Evolutionary conservation across 2,888 invertebrate species (phyloP), one percentile per base, ranked within the genome.

Genomic region (Parnassius smintheus): DNA sequence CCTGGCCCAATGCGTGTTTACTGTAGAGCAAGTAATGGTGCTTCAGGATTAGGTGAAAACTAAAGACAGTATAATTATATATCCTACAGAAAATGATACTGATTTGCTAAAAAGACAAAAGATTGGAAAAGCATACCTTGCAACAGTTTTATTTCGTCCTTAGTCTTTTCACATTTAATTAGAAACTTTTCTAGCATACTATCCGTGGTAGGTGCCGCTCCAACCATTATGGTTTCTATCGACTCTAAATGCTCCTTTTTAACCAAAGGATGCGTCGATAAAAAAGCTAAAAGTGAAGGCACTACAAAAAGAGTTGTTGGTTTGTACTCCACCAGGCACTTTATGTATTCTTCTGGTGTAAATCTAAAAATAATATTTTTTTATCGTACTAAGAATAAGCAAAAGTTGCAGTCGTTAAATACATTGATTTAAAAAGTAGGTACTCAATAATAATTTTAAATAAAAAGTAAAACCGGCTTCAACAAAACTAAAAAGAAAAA

Each of bases 241-340:
- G 92, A 93, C 35, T 93, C 87, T 56, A 97, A 81, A 73, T 96
- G 95, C 62, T 94, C 94, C 68, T 93, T 92, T 57, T 92, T 93
- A 8, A 96, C 94, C 44, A 92, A 82, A 0, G 96, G 95, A 80
- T 95, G 95, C 18, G 95, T 94, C 0, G 95, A 95, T 63, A 97
- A 80, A 82, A 96, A 96, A 2, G 96, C 89, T 18, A 96, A 83
- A 9, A 97, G 86, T 0, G 96, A 96, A 0, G 97, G 96, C 1
- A 96, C 97, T 2, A 96, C 93, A 74, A 95, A 95, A 25, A 96
- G 74, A 1, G 92, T 89, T 0, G 92, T 92, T 0, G 95, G 95
- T 75, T 92, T 85, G 76, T 94, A 94, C 70, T 93, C 91, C 12
- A 86, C 81, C 42, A 95, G 77, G 60, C 94, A 93, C 72, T 93